Percentiles rank a stretch among this genome's conserved stretches.
Evolutionary conservation across 2,797 vertebrate species (phyloP).

Genomic region (Adrianichthys oophorus): DNA sequence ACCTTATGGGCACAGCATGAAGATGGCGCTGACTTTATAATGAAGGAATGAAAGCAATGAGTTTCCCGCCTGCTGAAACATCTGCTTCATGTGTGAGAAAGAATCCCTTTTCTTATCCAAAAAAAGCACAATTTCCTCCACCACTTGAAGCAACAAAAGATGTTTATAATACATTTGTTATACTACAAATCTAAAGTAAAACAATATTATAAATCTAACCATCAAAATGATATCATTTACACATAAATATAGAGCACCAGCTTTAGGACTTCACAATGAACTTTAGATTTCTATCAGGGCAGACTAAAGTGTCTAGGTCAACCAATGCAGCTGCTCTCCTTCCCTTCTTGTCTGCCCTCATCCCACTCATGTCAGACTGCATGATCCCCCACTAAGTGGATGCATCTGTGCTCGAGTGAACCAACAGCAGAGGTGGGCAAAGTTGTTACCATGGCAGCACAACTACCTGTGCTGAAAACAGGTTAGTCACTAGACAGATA

Average conservation of each 20-base stretch:
- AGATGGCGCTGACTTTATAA: constrained; percentile 61
- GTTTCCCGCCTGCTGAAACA: constrained; percentile 49
- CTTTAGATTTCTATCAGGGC: constrained; percentile 18
- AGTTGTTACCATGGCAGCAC: constrained; percentile 49
- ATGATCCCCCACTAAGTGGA: constrained; percentile 44
- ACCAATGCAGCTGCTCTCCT: constrained; percentile 42
- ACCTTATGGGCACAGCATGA: constrained; percentile 34
- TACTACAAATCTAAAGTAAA: constrained; percentile 30
- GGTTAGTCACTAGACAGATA: constrained; percentile 28
- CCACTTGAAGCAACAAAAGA: constrained; percentile 33
- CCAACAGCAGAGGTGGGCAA: constrained; percentile 44
- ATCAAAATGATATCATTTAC: constrained; percentile 35
- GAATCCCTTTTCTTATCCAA: constrained; percentile 15
- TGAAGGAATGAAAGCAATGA: constrained; percentile 68
- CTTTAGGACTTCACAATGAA: constrained; percentile 1
- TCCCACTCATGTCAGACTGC: constrained; percentile 53
- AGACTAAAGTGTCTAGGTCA: constrained; percentile 32
- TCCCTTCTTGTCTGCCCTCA: constrained; percentile 41
- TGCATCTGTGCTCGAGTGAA: constrained; percentile 37
- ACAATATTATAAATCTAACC: constrained; percentile 15
- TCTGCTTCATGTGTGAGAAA: constrained; percentile 37
- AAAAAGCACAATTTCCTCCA: constrained; percentile 30
- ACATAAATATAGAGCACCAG: constrained; percentile 33
- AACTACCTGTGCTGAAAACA: constrained; percentile 26
- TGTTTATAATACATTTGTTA: constrained; percentile 31